Base-by-base conservation (phyloP, 1,140 invertebrate genomes). In the Apocrypta bakeri region DNA sequence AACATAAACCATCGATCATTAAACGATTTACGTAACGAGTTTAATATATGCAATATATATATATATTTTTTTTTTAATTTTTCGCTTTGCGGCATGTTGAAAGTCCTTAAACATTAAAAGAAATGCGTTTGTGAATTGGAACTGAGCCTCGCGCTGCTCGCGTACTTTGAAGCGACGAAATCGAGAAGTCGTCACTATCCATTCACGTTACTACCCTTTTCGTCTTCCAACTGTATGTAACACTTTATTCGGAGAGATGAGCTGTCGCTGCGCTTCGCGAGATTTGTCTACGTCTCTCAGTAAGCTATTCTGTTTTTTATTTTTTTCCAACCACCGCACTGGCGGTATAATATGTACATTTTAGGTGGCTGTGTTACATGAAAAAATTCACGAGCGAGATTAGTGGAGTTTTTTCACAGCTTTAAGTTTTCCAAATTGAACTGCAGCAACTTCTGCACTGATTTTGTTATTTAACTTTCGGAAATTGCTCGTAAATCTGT, bases 401-500 rank as follows among this genome's bases (percentile, higher is more conserved):
- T 11, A 9, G 68, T 9, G 31, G 12, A 71, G 2, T 56, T 56
- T 48, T 56, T n/a, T 56, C 7, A 56, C 48, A 21, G 48, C 48
- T 75, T 42, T 6, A 75, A 75, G 61, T 42, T 75, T 61, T 61
- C 8, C 7, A 61, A 75, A 75, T 56, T 75, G 27, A 0, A 75
- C 12, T 6, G 9, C 12, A 56, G 42, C 40, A 75, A 75, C 25
- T 75, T 75, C 14, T 29, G 7, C 68, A 61, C 42, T 75, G 8
- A 42, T 25, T 75, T 61, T 61, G 73, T 75, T 75, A 75, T 73
- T n/a, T n/a, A 71, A 71, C 68, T 71, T 37, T 29, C 25, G 27
- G 11, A 29, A 66, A 66, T 27, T 29, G 64, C 24, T 29, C 24
- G 48, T 17, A 56, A 17, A 56, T 17, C 21, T n/a, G 21, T 56